Percentiles rank a stretch among this genome's conserved stretches.
phyloP scores from a whole-genome alignment of 2,888 invertebrate species.

The Elegia similella region DNA sequence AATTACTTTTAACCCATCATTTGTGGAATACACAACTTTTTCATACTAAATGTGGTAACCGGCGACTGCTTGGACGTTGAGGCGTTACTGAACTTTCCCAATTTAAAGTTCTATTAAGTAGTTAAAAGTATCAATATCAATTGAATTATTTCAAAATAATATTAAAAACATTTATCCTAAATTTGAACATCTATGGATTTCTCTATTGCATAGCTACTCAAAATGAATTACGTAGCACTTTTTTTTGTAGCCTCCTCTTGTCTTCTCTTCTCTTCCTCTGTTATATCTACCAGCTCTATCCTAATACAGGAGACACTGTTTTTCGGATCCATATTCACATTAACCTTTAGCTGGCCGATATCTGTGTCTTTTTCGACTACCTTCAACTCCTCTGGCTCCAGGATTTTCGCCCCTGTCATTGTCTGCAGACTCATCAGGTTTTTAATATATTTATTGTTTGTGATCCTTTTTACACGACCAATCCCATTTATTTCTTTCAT shows the following conservation, averaged over 20 bases:
- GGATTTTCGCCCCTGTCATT: conserved; percentile 38
- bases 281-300: conserved; percentile 38
- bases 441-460: conserved; percentile 53
- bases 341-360: conserved; percentile 46
- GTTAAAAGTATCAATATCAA: no score
- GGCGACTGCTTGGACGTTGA: no score
- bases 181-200: no score
- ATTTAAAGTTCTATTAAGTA: no score
- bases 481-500: conserved; percentile 29
- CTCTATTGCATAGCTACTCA: no score
- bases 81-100: no score
- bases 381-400: conserved; percentile 48
- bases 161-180: no score
- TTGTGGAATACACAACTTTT: no score
- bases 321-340: conserved; percentile 37
- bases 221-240: no score
- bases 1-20: no score
- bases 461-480: conserved; percentile 30
- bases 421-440: conserved; percentile 47
- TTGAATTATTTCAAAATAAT: no score
- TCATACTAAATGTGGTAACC: no score
- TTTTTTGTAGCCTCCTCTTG: not conserved
- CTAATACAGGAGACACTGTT: conserved; percentile 40
- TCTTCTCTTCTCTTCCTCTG: not conserved
- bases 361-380: conserved; percentile 33